These are phyloP conservation scores for Noctua janthe DNA, from an alignment of 2,888 invertebrate species.

Conservation along the genomic window DNA sequence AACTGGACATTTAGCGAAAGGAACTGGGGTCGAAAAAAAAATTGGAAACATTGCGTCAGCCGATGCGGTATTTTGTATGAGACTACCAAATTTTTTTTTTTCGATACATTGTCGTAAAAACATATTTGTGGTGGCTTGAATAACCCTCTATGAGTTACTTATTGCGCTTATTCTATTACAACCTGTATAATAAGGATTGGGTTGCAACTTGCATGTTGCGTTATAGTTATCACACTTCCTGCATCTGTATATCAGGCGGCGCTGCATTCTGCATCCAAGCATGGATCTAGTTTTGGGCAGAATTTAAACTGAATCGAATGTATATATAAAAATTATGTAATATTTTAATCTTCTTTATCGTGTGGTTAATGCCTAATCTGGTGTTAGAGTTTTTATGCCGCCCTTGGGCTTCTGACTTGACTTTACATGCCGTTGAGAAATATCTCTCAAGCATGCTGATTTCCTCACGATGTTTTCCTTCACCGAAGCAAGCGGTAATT, in stretches of 20 bases:
- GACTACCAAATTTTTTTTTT: not conserved
- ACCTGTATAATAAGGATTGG: not conserved
- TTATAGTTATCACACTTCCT: not conserved
- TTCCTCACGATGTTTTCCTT: too few species aligned
- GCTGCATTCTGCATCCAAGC: not conserved
- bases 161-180: not conserved
- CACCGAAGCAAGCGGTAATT: too few species aligned
- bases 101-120: too few species aligned
- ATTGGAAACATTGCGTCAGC: not conserved
- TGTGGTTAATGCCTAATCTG: too few species aligned
- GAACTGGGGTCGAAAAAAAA: not conserved
- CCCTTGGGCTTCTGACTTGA: too few species aligned
- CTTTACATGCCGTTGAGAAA: too few species aligned
- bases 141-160: not conserved
- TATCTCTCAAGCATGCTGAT: too few species aligned
- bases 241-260: not conserved
- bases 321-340: too few species aligned
- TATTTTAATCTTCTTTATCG: too few species aligned
- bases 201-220: not conserved
- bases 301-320: not conserved
- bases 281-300: not conserved
- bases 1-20: not conserved
- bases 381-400: too few species aligned
- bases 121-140: not conserved
- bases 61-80: not conserved